Evolutionary conservation across 2,888 invertebrate species (phyloP), one percentile per base, ranked within the genome.

Genomic region (Sarcophaga caerulescens): DNA sequence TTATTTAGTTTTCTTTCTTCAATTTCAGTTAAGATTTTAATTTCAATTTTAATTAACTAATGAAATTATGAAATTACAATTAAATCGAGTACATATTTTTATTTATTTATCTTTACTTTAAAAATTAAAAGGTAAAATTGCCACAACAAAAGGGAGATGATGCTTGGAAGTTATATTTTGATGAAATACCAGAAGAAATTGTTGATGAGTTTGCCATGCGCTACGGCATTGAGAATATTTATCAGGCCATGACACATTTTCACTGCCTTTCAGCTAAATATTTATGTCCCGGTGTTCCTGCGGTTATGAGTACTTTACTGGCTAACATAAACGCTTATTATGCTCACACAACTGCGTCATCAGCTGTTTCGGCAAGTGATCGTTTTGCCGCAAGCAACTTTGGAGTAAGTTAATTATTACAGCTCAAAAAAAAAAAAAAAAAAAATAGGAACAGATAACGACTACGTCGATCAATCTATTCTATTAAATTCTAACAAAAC

Each of bases 321-420:
- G 99, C 99, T 75, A 99, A 99, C 94, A 99, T 99, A 92, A 99
- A 99, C 93, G 99, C 99, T 88, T 99, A 99, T 94, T 99, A 99
- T 94, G 98, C 99, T 90, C 98, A 99, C 92, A 99, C 99, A 1
- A 99, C 99, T 44, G 98, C 98, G 11, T 98, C 98, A 45, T 97
- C 98, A 17, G 99, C 99, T 65, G 99, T 99, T 21, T 99, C 99
- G 19, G 99, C 99, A 74, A 98, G 99, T 89, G 99, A 99, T 94
- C 95, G 99, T 91, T 99, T 99, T 93, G 98, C 99, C 88, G 99
- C 99, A 84, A 99, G 99, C 90, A 99, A 99, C 94, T 99, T 99
- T 94, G 99, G 99, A 93, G 99, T 99, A 94, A 95, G 95, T 94
- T 84, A 60, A 21, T n/a, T 52, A 12, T 14, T 47, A 47, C 14